Base-by-base conservation (phyloP, 2,113 vertebrate genomes). In the Trogon melanurus region DNA sequence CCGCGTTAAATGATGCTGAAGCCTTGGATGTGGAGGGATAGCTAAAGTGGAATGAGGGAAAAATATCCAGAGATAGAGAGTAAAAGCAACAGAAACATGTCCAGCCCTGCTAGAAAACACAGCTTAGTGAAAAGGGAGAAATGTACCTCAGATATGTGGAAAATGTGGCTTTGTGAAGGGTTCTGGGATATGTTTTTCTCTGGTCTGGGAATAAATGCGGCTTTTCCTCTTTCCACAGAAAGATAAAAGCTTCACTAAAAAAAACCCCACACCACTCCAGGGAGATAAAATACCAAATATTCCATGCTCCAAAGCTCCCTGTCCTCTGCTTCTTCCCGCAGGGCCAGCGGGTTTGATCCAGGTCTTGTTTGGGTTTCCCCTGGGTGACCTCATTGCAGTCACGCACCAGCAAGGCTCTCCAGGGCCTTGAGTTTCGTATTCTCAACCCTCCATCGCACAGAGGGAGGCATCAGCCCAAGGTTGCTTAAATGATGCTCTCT, bases 161-260 rank as follows among this genome's bases (percentile, higher is more conserved):
- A 96, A 95, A 92, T 79, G 27, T 85, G 75, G 88, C 41, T 93
- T 94, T 86, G 48, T 8, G 47, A 61, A 79, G 88, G 64, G 61
- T 70, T 58, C 83, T 92, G 79, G 79, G 79, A 53, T 83, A 44
- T 74, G 38, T 66, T 90, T 88, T 81, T 60, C 30, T 86, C 60
- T 2, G 1, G n/a, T 93, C 34, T 50, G 36, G 72, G 38, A 95
- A 93, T 79, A 91, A 89, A 74, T 85, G 81, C 79, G n/a, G 45
- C 58, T 90, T 78, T 70, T 93, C 57, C 69, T 95, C 44, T 92
- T 96, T 95, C 95, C 88, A 81, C n/a, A 92, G 91, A 56, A 79
- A 81, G 57, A 94, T 74, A 64, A 94, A 93, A 69, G 21, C 32
- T 83, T 71, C 4, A 4, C 36, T 5, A 38, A 36, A 19, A 34